Percentiles rank a stretch among this genome's conserved stretches.
phyloP scores from a whole-genome alignment of 2,888 invertebrate genomes.

The Lapara coniferarum region DNA sequence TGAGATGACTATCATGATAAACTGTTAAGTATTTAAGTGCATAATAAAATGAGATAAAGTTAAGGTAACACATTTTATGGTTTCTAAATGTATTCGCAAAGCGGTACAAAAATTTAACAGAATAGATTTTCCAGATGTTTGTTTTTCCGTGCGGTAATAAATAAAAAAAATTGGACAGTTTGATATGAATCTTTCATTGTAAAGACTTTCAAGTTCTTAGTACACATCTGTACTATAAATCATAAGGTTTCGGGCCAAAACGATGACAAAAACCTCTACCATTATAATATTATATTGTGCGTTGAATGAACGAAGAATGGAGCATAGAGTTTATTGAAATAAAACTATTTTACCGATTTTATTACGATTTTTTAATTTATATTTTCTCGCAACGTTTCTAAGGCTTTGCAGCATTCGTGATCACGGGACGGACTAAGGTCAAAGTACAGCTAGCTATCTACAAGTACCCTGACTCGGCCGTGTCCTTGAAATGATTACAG shows the following conservation, averaged over 20 bases:
- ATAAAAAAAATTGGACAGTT: conserved; percentile 1
- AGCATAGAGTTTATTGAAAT: not conserved
- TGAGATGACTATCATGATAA: no score
- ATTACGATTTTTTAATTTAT: no score
- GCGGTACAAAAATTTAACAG: not conserved
- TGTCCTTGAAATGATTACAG: no score
- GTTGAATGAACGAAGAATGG: conserved; percentile 2
- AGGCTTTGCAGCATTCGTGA: no score
- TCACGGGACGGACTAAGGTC: no score
- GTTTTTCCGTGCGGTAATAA: not conserved
- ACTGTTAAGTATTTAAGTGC: no score
- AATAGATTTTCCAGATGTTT: not conserved
- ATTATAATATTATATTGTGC: not conserved
- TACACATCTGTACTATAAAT: conserved; percentile 11
- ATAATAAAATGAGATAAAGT: no score
- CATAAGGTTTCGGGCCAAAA: not conserved
- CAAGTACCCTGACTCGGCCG: no score
- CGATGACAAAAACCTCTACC: conserved; percentile 12
- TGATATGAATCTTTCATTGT: conserved; percentile 7
- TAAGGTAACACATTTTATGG: not conserved
- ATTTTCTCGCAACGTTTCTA: no score
- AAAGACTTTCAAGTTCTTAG: conserved; percentile 15
- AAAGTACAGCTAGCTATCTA: no score
- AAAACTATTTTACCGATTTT: no score
- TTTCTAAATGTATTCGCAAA: not conserved